Evolutionary conservation across 1,140 invertebrate species (phyloP).

Genomic region (Cataglyphis hispanica): DNA sequence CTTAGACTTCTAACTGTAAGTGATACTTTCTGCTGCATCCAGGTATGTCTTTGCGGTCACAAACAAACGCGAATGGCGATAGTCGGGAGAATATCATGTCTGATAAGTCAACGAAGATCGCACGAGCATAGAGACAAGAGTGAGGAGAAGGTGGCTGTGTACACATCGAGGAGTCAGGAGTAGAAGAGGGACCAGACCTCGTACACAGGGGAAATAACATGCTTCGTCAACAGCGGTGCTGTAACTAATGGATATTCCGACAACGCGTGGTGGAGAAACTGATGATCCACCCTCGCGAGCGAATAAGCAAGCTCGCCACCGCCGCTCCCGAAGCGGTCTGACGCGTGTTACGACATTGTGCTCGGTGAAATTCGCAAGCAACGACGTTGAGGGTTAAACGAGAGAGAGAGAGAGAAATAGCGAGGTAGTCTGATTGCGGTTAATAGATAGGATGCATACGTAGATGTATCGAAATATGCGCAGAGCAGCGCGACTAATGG

Average conservation of each 20-base stretch:
- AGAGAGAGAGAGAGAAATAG: conserved; percentile 11
- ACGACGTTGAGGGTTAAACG: conserved; percentile 20
- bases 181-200: conserved; percentile 76
- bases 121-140: conserved; percentile 66
- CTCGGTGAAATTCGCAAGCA: conserved; percentile 69
- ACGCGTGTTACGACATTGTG: conserved; percentile 69
- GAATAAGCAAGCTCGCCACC: conserved; percentile 66
- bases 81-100: conserved; percentile 9
- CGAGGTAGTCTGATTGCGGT: not conserved
- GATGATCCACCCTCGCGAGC: conserved; percentile 78
- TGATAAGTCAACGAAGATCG: conserved; percentile 54
- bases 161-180: conserved; percentile 34
- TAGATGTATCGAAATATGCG: conserved; percentile 64
- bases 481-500: conserved; percentile 34
- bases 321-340: conserved; percentile 60
- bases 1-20: not conserved
- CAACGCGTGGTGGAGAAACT: conserved; percentile 82
- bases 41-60: conserved; percentile 24
- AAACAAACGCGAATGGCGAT: conserved; percentile 67
- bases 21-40: not conserved
- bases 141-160: conserved; percentile 42
- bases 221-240: conserved; percentile 86
- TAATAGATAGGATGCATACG: conserved; percentile 10
- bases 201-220: conserved; percentile 86
- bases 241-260: conserved; percentile 86